These are phyloP conservation scores for Pachypeltis micranthus DNA, from an alignment of 1,140 invertebrate species.

Conservation along the genomic window DNA sequence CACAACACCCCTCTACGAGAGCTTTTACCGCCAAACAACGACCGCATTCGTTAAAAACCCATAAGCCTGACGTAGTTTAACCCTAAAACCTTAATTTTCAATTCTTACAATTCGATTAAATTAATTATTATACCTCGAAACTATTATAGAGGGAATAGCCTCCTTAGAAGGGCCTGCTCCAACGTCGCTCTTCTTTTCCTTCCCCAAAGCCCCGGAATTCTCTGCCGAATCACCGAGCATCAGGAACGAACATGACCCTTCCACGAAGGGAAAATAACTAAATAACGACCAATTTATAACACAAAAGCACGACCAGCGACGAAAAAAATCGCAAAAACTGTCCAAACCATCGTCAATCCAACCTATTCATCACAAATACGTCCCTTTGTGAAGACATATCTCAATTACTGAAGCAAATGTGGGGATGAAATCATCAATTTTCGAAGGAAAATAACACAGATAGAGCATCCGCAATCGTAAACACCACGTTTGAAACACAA, in stretches of 20 bases:
- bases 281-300: background rate
- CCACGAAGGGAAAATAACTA: background rate
- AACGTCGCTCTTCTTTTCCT: background rate
- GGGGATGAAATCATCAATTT: background rate
- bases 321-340: background rate
- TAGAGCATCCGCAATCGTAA: too few relatives aligned
- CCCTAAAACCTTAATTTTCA: background rate
- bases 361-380: background rate
- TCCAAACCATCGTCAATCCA: background rate
- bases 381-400: background rate
- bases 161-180: background rate
- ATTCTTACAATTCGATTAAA: background rate
- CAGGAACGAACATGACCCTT: background rate
- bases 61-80: too few relatives aligned
- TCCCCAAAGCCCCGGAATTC: background rate
- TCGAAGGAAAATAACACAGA: too few relatives aligned
- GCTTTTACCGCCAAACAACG: too few relatives aligned
- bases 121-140: background rate
- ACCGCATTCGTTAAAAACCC: too few relatives aligned
- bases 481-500: background rate
- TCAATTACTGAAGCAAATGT: background rate
- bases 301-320: background rate
- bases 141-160: background rate
- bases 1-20: too few relatives aligned
- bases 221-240: background rate